Conservation (phyloP, 2,888 invertebrate species). For the Pseudococcus viburni region DNA sequence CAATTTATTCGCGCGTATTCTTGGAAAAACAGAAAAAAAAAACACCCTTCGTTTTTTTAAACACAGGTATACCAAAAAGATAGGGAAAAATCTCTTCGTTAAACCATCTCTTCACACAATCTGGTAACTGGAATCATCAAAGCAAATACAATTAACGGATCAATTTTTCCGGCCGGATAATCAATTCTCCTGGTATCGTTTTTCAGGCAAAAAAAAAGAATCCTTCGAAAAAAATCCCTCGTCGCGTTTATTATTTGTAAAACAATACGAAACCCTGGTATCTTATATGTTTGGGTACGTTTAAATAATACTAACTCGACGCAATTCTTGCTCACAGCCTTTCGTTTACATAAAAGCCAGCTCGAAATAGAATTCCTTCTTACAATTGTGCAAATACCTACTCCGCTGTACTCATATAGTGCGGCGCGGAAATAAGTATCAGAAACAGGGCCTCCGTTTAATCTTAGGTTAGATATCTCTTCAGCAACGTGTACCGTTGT, state of each 20-base stretch:
- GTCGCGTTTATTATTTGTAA: constrained; percentile 10
- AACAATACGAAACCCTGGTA: constrained; percentile 8
- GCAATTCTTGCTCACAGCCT: neutral
- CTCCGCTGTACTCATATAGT: neutral
- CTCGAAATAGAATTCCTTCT: constrained; percentile 23
- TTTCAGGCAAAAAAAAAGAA: neutral
- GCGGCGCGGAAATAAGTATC: neutral
- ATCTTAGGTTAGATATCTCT: constrained; percentile 28
- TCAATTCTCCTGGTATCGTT: neutral
- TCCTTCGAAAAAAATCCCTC: neutral
- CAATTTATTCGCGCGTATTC: neutral
- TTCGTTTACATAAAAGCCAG: constrained; percentile 25
- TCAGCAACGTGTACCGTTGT: constrained; percentile 10
- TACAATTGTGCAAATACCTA: constrained; percentile 6
- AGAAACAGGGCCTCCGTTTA: neutral
- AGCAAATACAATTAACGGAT: constrained; percentile 22
- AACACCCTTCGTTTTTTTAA: constrained; percentile 3
- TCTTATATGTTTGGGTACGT: neutral
- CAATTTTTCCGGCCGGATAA: constrained; percentile 19
- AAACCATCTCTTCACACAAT: neutral
- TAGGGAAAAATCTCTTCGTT: neutral
- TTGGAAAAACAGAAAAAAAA: neutral
- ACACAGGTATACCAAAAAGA: neutral
- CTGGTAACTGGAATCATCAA: neutral
- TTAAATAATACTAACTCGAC: constrained; percentile 16